Evolutionary conservation across 2,888 invertebrate species (phyloP).

Genomic region (Cryptophagus acutangulus): DNA sequence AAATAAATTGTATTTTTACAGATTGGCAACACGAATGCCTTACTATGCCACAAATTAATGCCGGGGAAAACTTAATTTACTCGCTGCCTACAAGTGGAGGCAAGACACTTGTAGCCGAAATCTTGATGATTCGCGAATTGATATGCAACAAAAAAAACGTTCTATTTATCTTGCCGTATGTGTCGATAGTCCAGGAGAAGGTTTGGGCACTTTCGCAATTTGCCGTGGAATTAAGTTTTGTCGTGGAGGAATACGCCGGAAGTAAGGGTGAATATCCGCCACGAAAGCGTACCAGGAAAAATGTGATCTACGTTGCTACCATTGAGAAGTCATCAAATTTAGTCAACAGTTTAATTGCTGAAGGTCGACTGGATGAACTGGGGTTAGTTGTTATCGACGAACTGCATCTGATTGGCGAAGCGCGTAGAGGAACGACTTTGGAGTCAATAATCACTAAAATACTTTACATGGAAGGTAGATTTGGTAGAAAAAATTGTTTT

Average conservation of each 20-base stretch:
- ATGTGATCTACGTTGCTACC: slow-evolving; percentile 84
- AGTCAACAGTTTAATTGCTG: slow-evolving; percentile 79
- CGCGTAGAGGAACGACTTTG: slow-evolving; percentile 75
- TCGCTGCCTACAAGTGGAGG: slow-evolving; percentile 95
- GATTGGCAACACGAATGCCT: slow-evolving; percentile 96
- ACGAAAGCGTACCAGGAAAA: slow-evolving; percentile 66
- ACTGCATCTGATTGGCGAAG: slow-evolving; percentile 87
- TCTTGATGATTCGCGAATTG: slow-evolving; percentile 83
- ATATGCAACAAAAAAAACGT: slow-evolving; percentile 76
- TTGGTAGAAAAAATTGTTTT: slow-evolving; percentile 9
- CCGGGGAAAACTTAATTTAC: slow-evolving; percentile 79
- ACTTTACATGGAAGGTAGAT: slow-evolving; percentile 62
- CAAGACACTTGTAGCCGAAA: slow-evolving; percentile 94
- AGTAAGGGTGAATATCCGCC: slow-evolving; percentile 82
- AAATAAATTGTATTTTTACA: slow-evolving; percentile 42
- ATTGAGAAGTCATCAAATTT: slow-evolving; percentile 91
- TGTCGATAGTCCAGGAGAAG: slow-evolving; percentile 97
- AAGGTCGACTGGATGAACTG: slow-evolving; percentile 66
- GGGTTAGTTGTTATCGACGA: slow-evolving; percentile 87
- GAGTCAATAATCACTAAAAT: slow-evolving; percentile 82
- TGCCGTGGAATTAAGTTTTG: slow-evolving; percentile 79
- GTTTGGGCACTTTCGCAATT: slow-evolving; percentile 81
- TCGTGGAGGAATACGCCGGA: slow-evolving; percentile 93
- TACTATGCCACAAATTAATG: slow-evolving; percentile 65
- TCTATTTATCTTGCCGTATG: slow-evolving; percentile 87